phyloP scores from a whole-genome alignment of 2,797 vertebrate species.

The Pangasius krempfi region DNA sequence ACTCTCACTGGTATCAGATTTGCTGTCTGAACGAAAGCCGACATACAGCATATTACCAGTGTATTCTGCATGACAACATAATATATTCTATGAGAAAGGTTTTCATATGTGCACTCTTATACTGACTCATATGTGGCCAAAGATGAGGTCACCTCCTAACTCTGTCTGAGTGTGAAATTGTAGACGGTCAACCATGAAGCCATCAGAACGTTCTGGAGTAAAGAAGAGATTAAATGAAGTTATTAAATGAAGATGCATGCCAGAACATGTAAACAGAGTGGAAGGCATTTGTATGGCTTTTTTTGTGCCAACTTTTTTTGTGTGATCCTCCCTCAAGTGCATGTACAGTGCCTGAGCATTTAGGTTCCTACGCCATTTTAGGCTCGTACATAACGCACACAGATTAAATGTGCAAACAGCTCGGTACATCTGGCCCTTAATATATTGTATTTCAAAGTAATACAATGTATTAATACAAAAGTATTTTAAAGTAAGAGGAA shows the following conservation, averaged over 20 bases:
- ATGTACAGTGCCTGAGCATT: background rate
- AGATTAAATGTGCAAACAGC: background rate
- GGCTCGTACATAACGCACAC: background rate
- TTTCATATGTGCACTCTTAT: background rate
- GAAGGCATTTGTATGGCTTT: background rate
- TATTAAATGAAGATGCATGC: background rate
- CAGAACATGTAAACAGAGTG: background rate
- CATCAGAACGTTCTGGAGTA: background rate
- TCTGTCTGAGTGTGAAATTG: background rate
- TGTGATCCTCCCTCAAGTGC: background rate
- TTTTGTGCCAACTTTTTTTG: background rate
- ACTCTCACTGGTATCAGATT: background rate
- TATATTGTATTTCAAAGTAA: background rate
- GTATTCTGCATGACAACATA: background rate
- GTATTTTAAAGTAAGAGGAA: constrained; percentile 25
- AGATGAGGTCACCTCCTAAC: background rate
- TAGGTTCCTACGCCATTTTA: background rate
- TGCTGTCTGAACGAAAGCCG: background rate
- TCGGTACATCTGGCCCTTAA: background rate
- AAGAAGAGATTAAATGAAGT: background rate
- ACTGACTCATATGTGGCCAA: background rate
- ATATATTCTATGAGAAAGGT: background rate
- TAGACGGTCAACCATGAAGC: background rate
- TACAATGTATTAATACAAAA: too few relatives aligned
- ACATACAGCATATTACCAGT: too few relatives aligned